Evolutionary conservation across 2,797 vertebrate genomes (phyloP), one percentile per base, ranked within the genome.

Genomic region (Zenarchopterus dispar): DNA sequence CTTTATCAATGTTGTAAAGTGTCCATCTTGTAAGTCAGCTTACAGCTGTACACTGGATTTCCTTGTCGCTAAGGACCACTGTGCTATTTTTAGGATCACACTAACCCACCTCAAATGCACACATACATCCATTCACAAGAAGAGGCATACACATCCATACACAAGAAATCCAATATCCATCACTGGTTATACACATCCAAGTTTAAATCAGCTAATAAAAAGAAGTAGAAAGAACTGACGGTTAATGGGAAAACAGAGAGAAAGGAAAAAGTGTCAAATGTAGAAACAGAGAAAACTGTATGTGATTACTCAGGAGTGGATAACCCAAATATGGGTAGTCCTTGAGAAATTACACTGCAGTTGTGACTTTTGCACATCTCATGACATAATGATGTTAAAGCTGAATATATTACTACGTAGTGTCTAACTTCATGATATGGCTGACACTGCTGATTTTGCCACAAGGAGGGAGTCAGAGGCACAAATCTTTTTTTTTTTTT

Each of bases 41-140:
- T 80, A 57, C 65, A 88, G 80, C 73, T 74, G 67, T 71, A 84
- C 62, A 60, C 74, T 81, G 64, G 74, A 79, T 80, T 70, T 78
- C 71, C 58, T 69, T 81, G 81, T 86, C 75, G 50, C 81, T 67
- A 84, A 72, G 74, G 74, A 65, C 81, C 73, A 68, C n/a, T 6
- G 72, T 78, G 77, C 83, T 89, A 86, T 88, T 89, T 88, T 84
- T 86, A 89, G 86, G 61, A 81, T 58, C 63, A 60, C 59, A 76
- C 51, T 55, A 72, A 75, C 63, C 61, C 70, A 56, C 41, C 42
- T 4, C 28, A 28, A 28, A 28, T 28, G 28, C 15, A 36, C 18
- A 36, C 52, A 49, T 22, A 24, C n/a, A 48, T 5, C 18, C 41
- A 47, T 31, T 51, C 22, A 59, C 46, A 73, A 31, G 23, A 46